Conservation (phyloP, 1,140 invertebrate species). For the Drosophila burlai region DNA sequence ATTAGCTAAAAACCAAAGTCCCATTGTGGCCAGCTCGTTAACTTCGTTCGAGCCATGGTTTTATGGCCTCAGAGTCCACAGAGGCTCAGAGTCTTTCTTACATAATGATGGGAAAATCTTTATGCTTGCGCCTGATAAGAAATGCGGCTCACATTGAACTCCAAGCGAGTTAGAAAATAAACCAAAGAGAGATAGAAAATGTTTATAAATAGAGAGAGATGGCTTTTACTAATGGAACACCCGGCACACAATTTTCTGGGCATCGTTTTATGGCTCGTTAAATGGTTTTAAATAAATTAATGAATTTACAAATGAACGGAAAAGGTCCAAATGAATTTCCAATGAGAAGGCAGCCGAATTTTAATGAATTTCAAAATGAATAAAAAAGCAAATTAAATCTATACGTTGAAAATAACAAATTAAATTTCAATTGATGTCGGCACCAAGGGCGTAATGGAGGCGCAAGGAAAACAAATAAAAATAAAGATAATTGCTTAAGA, state of each 20-base stretch:
- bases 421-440: conserved; percentile 8
- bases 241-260: conserved; percentile 48
- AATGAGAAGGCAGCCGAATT: conserved; percentile 18
- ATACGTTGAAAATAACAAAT: conserved; percentile 24
- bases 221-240: conserved; percentile 25
- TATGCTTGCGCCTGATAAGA: conserved; percentile 57
- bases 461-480: conserved; percentile 1
- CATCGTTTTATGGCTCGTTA: conserved; percentile 59
- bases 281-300: conserved; percentile 71
- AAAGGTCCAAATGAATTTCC: conserved; percentile 29
- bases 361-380: conserved; percentile 18
- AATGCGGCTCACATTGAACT: conserved; percentile 46
- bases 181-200: not conserved
- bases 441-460: conserved; percentile 12
- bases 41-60: conserved; percentile 26
- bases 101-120: conserved; percentile 79
- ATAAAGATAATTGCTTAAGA: not conserved
- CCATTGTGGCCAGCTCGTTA: conserved; percentile 43
- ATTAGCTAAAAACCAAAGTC: conserved; percentile 57
- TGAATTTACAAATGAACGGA: conserved; percentile 45
- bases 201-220: not conserved
- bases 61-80: no score
- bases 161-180: not conserved
- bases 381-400: conserved; percentile 20
- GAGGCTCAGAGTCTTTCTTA: conserved; percentile 31